Percentiles rank a stretch among this genome's conserved stretches.
These are phyloP conservation scores for Catamblyrhynchus diadema DNA, from an alignment of 2,797 vertebrate species.

Conservation along the genomic window DNA sequence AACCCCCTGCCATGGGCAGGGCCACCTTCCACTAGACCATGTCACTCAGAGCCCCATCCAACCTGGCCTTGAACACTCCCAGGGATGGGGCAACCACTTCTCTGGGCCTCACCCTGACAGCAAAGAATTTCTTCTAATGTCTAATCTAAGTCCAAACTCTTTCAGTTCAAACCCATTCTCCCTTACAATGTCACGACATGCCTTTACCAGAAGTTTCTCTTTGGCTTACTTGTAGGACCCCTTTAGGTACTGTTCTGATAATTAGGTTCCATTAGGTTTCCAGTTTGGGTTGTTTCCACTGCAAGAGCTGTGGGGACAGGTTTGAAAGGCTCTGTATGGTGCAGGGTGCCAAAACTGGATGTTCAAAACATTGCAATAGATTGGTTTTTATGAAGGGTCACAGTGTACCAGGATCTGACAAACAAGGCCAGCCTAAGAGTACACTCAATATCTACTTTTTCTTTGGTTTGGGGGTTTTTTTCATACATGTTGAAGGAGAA, in stretches of 20 bases:
- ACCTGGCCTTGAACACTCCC: not conserved
- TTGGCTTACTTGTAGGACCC: not conserved
- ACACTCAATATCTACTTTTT: not conserved
- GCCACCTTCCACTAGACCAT: not conserved
- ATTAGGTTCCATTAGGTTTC: not conserved
- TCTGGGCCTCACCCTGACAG: not conserved
- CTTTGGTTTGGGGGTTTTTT: not conserved
- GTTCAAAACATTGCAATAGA: not conserved
- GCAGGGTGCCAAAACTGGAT: not conserved
- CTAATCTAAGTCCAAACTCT: not conserved
- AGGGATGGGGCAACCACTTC: not conserved
- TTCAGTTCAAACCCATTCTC: not conserved
- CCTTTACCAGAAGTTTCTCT: not conserved
- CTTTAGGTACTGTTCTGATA: not conserved
- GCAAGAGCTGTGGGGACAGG: not conserved
- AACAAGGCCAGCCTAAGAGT: not conserved
- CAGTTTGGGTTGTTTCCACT: rapidly evolving
- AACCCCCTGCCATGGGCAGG: not conserved
- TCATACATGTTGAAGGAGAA: not conserved
- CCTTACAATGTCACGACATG: not conserved
- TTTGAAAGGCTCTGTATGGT: not conserved
- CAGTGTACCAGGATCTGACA: not conserved
- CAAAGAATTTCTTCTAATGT: not conserved
- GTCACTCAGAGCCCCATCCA: not conserved
- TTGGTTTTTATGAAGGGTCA: not conserved